Evolutionary conservation across 2,888 invertebrate species (phyloP).

Genomic region (Apamea crenata): DNA sequence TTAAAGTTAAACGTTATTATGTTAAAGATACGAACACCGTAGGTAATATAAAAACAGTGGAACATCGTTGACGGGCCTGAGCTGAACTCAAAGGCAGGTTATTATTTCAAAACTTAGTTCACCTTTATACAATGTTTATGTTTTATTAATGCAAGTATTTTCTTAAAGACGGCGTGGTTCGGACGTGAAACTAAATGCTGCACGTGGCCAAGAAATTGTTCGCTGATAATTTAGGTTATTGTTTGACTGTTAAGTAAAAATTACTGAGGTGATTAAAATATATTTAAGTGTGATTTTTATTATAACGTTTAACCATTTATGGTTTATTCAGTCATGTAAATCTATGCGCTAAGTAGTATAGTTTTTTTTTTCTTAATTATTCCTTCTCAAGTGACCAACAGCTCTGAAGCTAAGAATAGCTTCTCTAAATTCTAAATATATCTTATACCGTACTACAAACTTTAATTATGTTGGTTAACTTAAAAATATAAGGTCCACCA

Average conservation of each 20-base stretch:
- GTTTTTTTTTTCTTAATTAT: not conserved
- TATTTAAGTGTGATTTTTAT: not conserved
- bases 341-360: not conserved
- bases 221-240: not conserved
- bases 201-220: not conserved
- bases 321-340: not conserved
- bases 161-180: constrained; percentile 12
- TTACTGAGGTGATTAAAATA: not conserved
- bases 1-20: constrained; percentile 24
- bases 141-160: constrained; percentile 32
- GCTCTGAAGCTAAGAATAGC: not conserved
- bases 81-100: constrained; percentile 34
- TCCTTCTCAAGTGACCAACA: not conserved
- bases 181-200: constrained; percentile 8
- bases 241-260: not conserved
- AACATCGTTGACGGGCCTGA: constrained; percentile 23
- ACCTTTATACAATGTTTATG: constrained; percentile 25
- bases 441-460: not conserved
- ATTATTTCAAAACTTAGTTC: constrained; percentile 48
- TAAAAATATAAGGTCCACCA: too few species aligned
- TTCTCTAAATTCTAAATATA: not conserved
- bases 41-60: constrained; percentile 23
- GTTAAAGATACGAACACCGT: constrained; percentile 7
- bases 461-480: constrained; percentile 10
- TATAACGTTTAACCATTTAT: not conserved